Evolutionary conservation across 2,113 vertebrate genomes (phyloP).

Genomic region (Solea solea): DNA sequence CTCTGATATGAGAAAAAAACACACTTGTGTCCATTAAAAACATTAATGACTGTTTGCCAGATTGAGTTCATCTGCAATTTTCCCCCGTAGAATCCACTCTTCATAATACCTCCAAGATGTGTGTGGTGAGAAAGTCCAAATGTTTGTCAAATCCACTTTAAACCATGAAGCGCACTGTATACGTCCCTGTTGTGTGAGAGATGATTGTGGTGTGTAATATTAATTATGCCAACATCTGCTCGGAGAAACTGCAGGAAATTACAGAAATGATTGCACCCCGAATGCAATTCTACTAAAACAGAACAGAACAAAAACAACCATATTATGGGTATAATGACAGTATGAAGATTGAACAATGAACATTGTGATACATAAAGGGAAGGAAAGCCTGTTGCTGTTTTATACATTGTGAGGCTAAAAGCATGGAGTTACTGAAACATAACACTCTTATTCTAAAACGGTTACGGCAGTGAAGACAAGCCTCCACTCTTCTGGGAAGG

Average conservation of each 20-base stretch:
- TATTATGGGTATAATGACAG: slow-evolving; percentile 2
- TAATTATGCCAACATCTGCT: slow-evolving; percentile 56
- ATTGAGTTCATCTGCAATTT: slow-evolving; percentile 58
- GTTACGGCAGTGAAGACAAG: too few species aligned
- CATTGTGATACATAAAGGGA: neutral
- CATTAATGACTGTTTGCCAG: slow-evolving; percentile 33
- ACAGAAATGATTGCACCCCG: slow-evolving; percentile 16
- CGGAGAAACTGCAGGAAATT: slow-evolving; percentile 15
- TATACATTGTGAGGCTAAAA: too few species aligned
- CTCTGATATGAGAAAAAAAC: slow-evolving; percentile 42
- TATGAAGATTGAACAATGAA: neutral
- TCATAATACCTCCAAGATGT: slow-evolving; percentile 42
- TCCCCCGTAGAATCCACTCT: slow-evolving; percentile 40
- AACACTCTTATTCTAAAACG: neutral
- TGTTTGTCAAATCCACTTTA: slow-evolving; percentile 31
- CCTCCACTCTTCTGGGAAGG: neutral
- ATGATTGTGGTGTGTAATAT: slow-evolving; percentile 32
- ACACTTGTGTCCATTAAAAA: slow-evolving; percentile 54
- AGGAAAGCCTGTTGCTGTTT: neutral
- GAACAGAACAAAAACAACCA: slow-evolving; percentile 5
- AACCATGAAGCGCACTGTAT: slow-evolving; percentile 1
- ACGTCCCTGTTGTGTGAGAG: slow-evolving; percentile 28
- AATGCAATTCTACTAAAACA: neutral
- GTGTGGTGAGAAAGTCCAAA: slow-evolving; percentile 14
- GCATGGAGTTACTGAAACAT: neutral